Base-by-base conservation (phyloP, 2,797 vertebrate genomes). In the Novumbra hubbsi region DNA sequence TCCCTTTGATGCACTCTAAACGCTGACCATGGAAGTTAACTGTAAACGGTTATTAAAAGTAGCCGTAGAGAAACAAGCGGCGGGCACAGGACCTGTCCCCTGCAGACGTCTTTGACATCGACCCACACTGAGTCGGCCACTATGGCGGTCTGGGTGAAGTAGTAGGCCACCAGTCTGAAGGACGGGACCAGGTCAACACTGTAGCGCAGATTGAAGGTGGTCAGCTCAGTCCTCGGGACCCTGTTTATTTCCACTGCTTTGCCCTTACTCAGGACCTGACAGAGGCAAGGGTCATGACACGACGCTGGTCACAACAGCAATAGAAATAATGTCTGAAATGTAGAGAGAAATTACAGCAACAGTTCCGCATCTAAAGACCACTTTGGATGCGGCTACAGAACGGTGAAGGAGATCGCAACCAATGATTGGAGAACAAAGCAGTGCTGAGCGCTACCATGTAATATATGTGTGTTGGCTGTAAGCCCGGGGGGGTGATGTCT, bases 101-200 rank as follows among this genome's bases (percentile, higher is more conserved):
- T 84, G 0, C 92, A 93, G 76, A 81, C 79, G 68, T 93, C 90
- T 69, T 19, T 66, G 32, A 91, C 85, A 0, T 93, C 90, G 30
- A 90, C 87, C 91, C 91, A 92, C 4, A 87, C 84, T 0, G 91
- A 93, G 72, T 93, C 91, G 0, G 92, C 83, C 0, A 93, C 27
- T 19, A 91, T 85, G 30, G 0, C 72, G 0, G 41, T 78, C 21
- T 32, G 21, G 16, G 5, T 5, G 72, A 86, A 91, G 68, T 91
- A 93, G 79, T 93, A 93, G 52, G 88, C 86, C 14, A 93, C 66
- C 32, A 93, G 82, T 0, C 91, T 86, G 77, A 92, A 92, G 30
- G 90, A 79, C 0, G 92, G 92, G 14, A 90, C 78, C 88, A 93
- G 88, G 49, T 90, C 85, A 49, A 82, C 5, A 0, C 75, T 87